These are phyloP conservation scores for Blastomussa wellsi DNA, from an alignment of 92 coral and sea anemone genomes.

Conservation along the genomic window DNA sequence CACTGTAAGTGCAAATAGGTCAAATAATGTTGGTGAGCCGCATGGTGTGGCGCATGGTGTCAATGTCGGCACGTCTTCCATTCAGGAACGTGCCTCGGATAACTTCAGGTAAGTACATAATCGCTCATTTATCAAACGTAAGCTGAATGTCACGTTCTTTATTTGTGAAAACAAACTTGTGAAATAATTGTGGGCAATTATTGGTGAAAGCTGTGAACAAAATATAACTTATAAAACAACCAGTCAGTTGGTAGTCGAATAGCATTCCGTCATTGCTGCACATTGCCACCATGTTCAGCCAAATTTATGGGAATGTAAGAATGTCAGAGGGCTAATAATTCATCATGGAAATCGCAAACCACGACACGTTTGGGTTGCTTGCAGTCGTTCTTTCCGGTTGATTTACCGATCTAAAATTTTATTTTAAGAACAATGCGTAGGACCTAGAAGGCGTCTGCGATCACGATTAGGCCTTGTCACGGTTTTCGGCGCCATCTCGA, in stretches of 20 bases:
- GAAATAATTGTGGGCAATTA: slow-evolving; percentile 9
- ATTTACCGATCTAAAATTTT: too few species aligned
- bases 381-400: too few species aligned
- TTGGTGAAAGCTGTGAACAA: slow-evolving; percentile 18
- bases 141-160: not conserved
- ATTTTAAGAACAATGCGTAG: too few species aligned
- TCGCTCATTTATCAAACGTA: slow-evolving; percentile 2
- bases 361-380: too few species aligned
- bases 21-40: not conserved
- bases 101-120: slow-evolving; percentile 37
- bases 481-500: too few species aligned
- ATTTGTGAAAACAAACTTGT: not conserved
- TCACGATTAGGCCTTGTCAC: too few species aligned
- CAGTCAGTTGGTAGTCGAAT: slow-evolving; percentile 5
- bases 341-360: too few species aligned
- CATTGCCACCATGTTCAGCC: slow-evolving; percentile 14
- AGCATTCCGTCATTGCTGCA: slow-evolving; percentile 14
- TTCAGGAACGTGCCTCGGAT: slow-evolving; percentile 39
- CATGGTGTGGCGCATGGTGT: slow-evolving; percentile 17
- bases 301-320: slow-evolving; percentile 16
- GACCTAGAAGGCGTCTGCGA: too few species aligned
- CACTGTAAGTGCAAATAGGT: slow-evolving; percentile 26
- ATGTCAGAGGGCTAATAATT: too few species aligned
- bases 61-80: slow-evolving; percentile 17
- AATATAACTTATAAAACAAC: slow-evolving; percentile 19